A percentile compares a stretch with the other conserved stretches of the same genome.
Conservation (phyloP, 2,888 invertebrate genomes). For the Meteorus colon region DNA sequence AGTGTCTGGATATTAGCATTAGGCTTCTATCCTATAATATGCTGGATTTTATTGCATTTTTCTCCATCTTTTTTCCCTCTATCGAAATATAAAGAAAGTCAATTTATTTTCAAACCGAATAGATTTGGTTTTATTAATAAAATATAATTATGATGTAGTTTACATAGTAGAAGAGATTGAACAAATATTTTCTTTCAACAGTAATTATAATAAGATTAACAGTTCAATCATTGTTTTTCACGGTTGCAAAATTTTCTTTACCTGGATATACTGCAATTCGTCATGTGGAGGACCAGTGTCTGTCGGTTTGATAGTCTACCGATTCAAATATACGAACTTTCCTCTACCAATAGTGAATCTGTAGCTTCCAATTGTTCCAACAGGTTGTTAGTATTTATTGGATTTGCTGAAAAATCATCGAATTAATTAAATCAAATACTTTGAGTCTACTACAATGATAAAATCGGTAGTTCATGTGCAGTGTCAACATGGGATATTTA, state of each 20-base stretch:
- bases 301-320: neutral
- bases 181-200: neutral
- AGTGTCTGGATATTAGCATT: conserved; percentile 44
- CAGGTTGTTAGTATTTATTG: conserved; percentile 30
- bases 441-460: neutral
- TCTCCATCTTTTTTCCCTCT: neutral
- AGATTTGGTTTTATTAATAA: neutral
- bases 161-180: neutral
- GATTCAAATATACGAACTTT: conserved; percentile 37
- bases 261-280: neutral
- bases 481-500: neutral
- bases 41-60: neutral
- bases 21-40: neutral
- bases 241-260: neutral
- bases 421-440: conserved; percentile 14
- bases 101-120: neutral
- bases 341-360: conserved; percentile 45
- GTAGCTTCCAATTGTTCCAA: conserved; percentile 43
- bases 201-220: neutral
- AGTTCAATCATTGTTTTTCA: neutral
- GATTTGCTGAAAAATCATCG: conserved; percentile 31
- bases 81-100: neutral
- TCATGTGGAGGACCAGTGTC: neutral
- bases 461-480: neutral
- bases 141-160: neutral